These are phyloP conservation scores for Edolisoma coerulescens DNA, from an alignment of 2,113 vertebrate species.

Conservation along the genomic window DNA sequence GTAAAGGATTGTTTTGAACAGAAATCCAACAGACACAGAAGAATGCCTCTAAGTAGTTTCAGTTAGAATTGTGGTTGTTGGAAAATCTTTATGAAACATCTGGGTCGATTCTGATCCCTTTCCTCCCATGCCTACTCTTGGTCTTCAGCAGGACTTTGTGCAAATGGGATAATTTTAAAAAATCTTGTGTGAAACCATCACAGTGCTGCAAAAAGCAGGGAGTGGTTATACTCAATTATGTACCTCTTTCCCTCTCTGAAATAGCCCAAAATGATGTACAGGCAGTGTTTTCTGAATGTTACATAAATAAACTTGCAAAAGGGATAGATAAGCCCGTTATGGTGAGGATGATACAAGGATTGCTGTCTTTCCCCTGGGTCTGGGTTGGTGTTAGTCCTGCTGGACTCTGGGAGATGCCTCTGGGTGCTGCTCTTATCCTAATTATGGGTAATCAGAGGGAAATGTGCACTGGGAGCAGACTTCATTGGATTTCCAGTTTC, in stretches of 20 bases:
- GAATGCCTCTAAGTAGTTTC: neutral
- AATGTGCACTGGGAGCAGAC: neutral
- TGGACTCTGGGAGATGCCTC: neutral
- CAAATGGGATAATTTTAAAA: neutral
- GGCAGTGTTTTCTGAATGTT: neutral
- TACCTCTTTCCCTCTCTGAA: neutral
- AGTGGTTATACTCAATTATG: neutral
- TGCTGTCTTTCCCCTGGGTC: neutral
- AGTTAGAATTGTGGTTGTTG: neutral
- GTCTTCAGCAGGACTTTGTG: neutral
- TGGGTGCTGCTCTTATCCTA: neutral
- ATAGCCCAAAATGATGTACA: neutral
- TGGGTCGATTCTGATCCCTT: neutral
- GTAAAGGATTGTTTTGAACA: neutral
- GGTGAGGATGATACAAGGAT: neutral
- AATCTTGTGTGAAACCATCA: neutral
- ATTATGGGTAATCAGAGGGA: neutral
- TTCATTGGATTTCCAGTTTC: neutral
- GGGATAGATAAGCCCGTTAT: fast-evolving
- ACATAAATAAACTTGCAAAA: neutral
- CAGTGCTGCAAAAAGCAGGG: neutral
- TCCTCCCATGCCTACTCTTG: fast-evolving
- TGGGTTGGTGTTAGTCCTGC: neutral
- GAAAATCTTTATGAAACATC: neutral
- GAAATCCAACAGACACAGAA: neutral